Conservation (phyloP, 2,113 vertebrate species). For the Athene noctua region DNA sequence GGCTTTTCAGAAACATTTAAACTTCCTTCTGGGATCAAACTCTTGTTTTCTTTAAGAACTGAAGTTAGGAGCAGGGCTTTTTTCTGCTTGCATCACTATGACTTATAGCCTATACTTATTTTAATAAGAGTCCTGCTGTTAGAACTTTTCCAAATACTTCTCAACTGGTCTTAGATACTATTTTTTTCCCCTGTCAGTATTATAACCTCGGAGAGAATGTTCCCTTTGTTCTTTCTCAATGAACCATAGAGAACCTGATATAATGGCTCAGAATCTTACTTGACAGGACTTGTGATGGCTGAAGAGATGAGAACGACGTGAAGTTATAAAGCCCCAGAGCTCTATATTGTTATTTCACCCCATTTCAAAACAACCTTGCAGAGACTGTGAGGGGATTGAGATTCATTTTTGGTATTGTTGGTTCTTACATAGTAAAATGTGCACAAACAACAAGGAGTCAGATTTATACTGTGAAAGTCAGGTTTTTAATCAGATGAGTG, state of each 20-base stretch:
- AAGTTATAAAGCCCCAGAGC: constrained; percentile 20
- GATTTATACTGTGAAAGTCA: not conserved
- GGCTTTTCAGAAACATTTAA: constrained; percentile 16
- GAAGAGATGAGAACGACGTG: not conserved
- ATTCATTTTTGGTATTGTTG: not conserved
- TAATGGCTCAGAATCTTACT: constrained; percentile 45
- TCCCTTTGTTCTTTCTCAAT: constrained; percentile 62
- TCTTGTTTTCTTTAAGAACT: constrained; percentile 27
- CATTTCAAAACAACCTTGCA: not conserved
- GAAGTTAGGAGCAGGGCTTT: not conserved
- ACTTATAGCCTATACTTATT: constrained; percentile 38
- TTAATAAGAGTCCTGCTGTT: constrained; percentile 52
- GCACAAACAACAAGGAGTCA: not conserved
- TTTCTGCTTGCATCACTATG: not conserved
- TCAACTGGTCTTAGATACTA: not conserved
- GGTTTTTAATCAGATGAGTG: not conserved
- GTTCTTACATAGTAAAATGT: not conserved
- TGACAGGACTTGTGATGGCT: constrained; percentile 27
- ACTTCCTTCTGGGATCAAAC: constrained; percentile 1
- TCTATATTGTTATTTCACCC: not conserved
- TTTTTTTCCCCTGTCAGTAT: not conserved
- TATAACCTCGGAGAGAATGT: constrained; percentile 54
- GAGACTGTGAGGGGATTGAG: not conserved
- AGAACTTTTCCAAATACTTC: constrained; percentile 37
- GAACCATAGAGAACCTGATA: constrained; percentile 51